Evolutionary conservation across 2,888 invertebrate genomes (phyloP), one percentile per base, ranked within the genome.

Genomic region (Archips xylosteana): DNA sequence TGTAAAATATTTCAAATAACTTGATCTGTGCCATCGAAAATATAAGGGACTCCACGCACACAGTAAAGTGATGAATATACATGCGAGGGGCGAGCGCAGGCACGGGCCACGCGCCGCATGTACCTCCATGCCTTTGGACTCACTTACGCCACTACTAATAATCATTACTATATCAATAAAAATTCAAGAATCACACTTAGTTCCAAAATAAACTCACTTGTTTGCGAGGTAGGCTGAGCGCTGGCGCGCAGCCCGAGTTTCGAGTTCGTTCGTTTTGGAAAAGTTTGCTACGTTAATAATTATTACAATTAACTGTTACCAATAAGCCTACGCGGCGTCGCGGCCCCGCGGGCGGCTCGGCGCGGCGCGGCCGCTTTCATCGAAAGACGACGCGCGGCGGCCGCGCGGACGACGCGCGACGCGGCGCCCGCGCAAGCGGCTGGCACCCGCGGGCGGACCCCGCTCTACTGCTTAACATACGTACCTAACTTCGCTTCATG

Each of bases 151-250:
- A 91, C 94, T 94, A 94, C 94, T 92, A 92, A 93, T 92, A 92
- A 92, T 93, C 91, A 91, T 94, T 94, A 94, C 92, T 92, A 94
- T 94, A 94, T 93, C 91, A 94, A 94, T 94, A 94, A 95, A 94
- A 95, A 94, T 94, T 94, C 95, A 96, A 96, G 96, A 96, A 96
- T 96, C 96, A 96, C 96, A 96, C 96, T 96, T 96, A 96, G 95
- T 96, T 95, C 96, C 96, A 96, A 96, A 96, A 96, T 95, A 96
- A 96, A 96, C 96, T 96, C 96, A 96, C 96, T 96, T 96, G 95
- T 95, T 94, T 96, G 96, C 96, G 96, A 96, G 96, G 96, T 95
- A 96, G 96, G 96, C 94, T 94, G 94, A 87, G 94, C 92, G 93
- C 94, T 87, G 85, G 89, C 93, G 94, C 94, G 86, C 92, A 94